Conservation (phyloP, 2,797 vertebrate genomes). For the Amphiprion clarkii region DNA sequence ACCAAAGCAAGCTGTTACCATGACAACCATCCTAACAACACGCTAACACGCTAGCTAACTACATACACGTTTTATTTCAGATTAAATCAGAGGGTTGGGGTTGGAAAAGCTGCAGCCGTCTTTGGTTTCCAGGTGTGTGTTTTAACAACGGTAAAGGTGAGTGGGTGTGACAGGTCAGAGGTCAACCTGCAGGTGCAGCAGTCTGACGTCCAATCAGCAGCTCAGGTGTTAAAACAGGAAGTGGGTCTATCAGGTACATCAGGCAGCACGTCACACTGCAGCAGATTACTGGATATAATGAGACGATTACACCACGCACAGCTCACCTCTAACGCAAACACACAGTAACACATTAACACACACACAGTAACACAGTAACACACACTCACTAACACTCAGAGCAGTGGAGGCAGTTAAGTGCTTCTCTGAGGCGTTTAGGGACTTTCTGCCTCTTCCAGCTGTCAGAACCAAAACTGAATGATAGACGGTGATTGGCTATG, state of each 20-base stretch:
- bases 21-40: too few species aligned
- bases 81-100: too few species aligned
- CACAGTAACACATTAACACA: constrained; percentile 13
- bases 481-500: constrained; percentile 75
- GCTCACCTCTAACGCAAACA: constrained; percentile 47
- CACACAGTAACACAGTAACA: background rate
- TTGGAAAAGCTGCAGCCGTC: too few species aligned
- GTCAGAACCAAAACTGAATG: constrained; percentile 74
- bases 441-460: constrained; percentile 74
- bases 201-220: background rate
- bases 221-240: constrained; percentile 14
- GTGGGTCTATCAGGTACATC: background rate
- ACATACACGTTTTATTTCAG: too few species aligned
- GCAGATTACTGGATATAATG: constrained; percentile 59
- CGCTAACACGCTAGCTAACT: too few species aligned
- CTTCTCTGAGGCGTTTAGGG: constrained; percentile 73
- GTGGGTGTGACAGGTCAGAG: constrained; percentile 21
- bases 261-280: constrained; percentile 13
- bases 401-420: constrained; percentile 63
- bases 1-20: too few species aligned
- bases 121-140: too few species aligned
- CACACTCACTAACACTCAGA: background rate
- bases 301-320: constrained; percentile 51
- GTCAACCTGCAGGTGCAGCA: background rate
- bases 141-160: too few species aligned